Conservation (phyloP, 2,797 vertebrate species). For the Chloroceryle inda region DNA sequence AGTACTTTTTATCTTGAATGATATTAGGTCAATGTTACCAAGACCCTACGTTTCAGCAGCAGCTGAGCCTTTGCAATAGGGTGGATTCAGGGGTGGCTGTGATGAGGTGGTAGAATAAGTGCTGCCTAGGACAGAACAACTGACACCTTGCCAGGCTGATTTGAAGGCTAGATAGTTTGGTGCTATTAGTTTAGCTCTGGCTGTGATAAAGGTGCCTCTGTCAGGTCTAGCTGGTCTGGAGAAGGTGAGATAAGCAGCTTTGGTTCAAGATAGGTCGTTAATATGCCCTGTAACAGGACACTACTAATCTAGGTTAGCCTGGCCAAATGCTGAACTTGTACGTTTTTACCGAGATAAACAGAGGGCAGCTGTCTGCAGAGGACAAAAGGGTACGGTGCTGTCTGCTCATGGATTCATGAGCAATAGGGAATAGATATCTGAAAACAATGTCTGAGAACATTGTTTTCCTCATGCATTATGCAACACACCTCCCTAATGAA, state of each 20-base stretch:
- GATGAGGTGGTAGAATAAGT: neutral
- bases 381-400: neutral
- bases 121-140: neutral
- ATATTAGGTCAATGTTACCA: neutral
- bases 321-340: neutral
- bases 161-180: neutral
- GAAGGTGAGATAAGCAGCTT: neutral
- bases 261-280: neutral
- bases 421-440: neutral
- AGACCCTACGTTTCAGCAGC: neutral
- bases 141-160: accelerated
- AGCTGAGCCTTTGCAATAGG: neutral
- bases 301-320: neutral
- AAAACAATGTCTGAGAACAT: too few relatives aligned
- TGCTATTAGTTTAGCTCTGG: neutral
- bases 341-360: neutral
- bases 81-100: accelerated
- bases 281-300: neutral
- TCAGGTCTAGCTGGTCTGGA: neutral
- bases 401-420: neutral
- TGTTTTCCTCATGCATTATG: constrained; percentile 67
- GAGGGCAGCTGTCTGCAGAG: neutral
- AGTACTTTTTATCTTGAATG: neutral
- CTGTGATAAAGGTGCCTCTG: neutral
- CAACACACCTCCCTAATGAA: constrained; percentile 30